phyloP scores from a whole-genome alignment of 92 coral and sea anemone genomes.

The Siderastrea radians region DNA sequence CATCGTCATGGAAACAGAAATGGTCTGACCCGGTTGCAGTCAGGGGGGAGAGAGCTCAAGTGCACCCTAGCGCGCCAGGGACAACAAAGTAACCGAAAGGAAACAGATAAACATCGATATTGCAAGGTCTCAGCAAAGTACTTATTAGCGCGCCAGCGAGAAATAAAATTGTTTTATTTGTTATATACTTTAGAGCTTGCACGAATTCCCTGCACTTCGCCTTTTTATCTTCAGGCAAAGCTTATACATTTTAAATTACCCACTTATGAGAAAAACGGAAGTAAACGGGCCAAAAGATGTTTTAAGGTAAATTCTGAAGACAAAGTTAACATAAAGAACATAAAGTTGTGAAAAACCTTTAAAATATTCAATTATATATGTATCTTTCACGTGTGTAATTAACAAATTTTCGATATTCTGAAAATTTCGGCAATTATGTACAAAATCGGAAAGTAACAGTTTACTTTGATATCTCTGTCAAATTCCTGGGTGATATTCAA shows the following conservation, averaged over 20 bases:
- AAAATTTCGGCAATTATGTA: neutral
- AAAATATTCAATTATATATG: too few relatives aligned
- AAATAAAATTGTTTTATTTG: too few relatives aligned
- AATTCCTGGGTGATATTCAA: conserved; percentile 15
- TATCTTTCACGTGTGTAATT: too few relatives aligned
- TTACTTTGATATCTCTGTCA: neutral
- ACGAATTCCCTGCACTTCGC: neutral
- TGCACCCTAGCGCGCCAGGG: too few relatives aligned
- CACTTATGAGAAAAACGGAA: neutral
- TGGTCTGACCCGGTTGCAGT: neutral
- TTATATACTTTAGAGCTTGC: too few relatives aligned
- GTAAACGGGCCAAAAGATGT: neutral
- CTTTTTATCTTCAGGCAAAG: neutral
- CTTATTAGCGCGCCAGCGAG: neutral
- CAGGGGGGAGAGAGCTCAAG: conserved; percentile 47
- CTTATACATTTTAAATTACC: neutral
- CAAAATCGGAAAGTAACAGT: neutral
- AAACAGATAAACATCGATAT: too few relatives aligned
- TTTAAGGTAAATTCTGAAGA: neutral
- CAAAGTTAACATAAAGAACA: neutral
- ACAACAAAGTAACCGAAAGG: too few relatives aligned
- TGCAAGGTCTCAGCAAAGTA: neutral
- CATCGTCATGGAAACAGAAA: conserved; percentile 62
- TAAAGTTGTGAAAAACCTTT: too few relatives aligned
- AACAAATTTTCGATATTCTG: too few relatives aligned